Percentiles rank a stretch among this genome's conserved stretches.
Evolutionary conservation across 2,113 vertebrate genomes (phyloP).

Genomic region (Antechinus flavipes): DNA sequence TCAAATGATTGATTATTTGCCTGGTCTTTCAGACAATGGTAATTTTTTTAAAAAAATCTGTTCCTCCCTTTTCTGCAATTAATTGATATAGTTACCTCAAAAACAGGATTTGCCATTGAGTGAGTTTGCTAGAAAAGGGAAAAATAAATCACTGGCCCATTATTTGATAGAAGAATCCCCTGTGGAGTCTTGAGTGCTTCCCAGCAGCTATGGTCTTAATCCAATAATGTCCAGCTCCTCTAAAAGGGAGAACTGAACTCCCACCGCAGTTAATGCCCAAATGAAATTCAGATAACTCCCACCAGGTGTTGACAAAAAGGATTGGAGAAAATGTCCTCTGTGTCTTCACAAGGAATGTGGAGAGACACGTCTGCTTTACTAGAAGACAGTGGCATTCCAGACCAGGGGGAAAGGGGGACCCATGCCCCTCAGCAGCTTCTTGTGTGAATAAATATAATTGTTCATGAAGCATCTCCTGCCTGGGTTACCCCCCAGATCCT

Average conservation of each 20-base stretch:
- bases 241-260: slow-evolving; percentile 58
- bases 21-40: slow-evolving; percentile 18
- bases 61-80: slow-evolving; percentile 40
- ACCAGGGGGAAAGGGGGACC: neutral
- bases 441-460: slow-evolving; percentile 1
- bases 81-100: slow-evolving; percentile 49
- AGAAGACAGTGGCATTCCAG: neutral
- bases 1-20: neutral
- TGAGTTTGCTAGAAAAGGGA: slow-evolving; percentile 40
- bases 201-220: slow-evolving; percentile 64
- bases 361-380: slow-evolving; percentile 39
- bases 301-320: slow-evolving; percentile 58
- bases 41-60: slow-evolving; percentile 35
- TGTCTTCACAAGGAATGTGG: neutral
- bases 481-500: neutral
- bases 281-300: slow-evolving; percentile 73
- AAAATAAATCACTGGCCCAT: neutral
- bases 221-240: slow-evolving; percentile 56
- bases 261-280: slow-evolving; percentile 51
- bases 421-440: slow-evolving; percentile 14
- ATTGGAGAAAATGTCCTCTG: slow-evolving; percentile 29
- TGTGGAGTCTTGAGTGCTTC: slow-evolving; percentile 4
- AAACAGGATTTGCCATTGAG: slow-evolving; percentile 32
- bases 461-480: neutral
- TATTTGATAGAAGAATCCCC: slow-evolving; percentile 21